Percentiles rank a stretch among this genome's conserved stretches.
Evolutionary conservation across 2,113 vertebrate genomes (phyloP).

Genomic region (Thunnus maccoyii): DNA sequence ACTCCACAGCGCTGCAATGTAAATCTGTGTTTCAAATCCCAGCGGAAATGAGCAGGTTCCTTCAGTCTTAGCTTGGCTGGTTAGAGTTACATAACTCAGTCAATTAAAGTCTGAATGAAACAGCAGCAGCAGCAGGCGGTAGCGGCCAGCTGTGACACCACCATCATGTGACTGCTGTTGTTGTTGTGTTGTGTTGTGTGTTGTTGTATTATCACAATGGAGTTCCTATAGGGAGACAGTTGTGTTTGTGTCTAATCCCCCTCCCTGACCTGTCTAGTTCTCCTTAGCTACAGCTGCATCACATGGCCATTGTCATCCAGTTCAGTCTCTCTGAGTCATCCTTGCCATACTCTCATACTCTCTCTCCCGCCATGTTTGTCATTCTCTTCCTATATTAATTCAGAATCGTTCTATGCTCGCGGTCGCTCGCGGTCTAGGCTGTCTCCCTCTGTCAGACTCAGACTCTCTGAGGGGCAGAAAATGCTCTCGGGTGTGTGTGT

Average conservation of each 20-base stretch:
- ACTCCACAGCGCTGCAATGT: background rate
- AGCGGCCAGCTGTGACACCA: conserved; percentile 33
- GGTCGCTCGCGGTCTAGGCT: background rate
- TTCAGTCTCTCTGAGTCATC: conserved; percentile 29
- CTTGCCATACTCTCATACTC: conserved; percentile 2
- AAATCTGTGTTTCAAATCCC: conserved; percentile 36
- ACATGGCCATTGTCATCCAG: conserved; percentile 38
- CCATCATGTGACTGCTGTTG: conserved; percentile 54
- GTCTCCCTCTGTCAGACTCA: conserved; percentile 4
- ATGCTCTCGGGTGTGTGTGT: conserved; percentile 10
- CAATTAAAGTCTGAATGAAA: conserved; percentile 43
- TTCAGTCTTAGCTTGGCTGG: conserved; percentile 26
- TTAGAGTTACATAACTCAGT: conserved; percentile 39
- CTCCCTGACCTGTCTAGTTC: conserved; percentile 21
- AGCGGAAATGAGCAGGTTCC: conserved; percentile 34
- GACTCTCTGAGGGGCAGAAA: conserved; percentile 1
- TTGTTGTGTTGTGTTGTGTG: conserved; percentile 13
- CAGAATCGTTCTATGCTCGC: background rate
- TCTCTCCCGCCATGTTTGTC: background rate
- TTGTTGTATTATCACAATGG: conserved; percentile 22
- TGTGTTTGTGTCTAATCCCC: conserved; percentile 36
- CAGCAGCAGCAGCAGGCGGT: conserved; percentile 24
- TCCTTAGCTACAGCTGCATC: conserved; percentile 40
- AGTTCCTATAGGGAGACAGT: conserved; percentile 9
- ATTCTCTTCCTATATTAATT: conserved; percentile 11